Evolutionary conservation across 2,888 invertebrate species (phyloP).

Genomic region (Pyrrhia umbra): DNA sequence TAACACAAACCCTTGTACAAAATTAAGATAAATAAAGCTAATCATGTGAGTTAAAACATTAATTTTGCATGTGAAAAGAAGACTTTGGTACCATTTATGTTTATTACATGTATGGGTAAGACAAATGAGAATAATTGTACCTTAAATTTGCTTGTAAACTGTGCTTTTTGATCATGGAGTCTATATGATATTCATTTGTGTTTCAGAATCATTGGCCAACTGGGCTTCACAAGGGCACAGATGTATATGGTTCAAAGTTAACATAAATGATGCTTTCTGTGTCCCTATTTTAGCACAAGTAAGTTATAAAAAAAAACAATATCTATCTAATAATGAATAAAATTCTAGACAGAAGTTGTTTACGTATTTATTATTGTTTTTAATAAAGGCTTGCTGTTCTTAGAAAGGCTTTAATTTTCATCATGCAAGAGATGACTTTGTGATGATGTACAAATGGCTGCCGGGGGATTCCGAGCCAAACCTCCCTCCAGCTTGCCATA

Average conservation of each 20-base stretch:
- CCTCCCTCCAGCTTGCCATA: constrained; percentile 94
- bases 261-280: constrained; percentile 92
- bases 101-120: too few relatives aligned
- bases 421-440: constrained; percentile 95
- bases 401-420: constrained; percentile 97
- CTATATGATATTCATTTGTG: constrained; percentile 3
- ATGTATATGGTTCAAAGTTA: constrained; percentile 95
- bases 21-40: too few relatives aligned
- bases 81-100: too few relatives aligned
- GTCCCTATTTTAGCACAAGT: constrained; percentile 94
- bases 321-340: background rate
- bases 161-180: background rate
- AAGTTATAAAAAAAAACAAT: constrained; percentile 61
- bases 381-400: constrained; percentile 75
- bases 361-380: constrained; percentile 54
- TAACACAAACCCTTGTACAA: too few relatives aligned
- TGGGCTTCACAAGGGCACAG: constrained; percentile 92
- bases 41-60: too few relatives aligned
- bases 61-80: too few relatives aligned
- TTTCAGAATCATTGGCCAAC: constrained; percentile 92
- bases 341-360: constrained; percentile 16
- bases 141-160: background rate
- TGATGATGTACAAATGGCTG: constrained; percentile 96
- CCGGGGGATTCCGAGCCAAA: constrained; percentile 91
- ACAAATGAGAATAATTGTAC: too few relatives aligned